Evolutionary conservation across 1,140 invertebrate species (phyloP), one percentile per base, ranked within the genome.

Genomic region (Paraescarpia echinospica): DNA sequence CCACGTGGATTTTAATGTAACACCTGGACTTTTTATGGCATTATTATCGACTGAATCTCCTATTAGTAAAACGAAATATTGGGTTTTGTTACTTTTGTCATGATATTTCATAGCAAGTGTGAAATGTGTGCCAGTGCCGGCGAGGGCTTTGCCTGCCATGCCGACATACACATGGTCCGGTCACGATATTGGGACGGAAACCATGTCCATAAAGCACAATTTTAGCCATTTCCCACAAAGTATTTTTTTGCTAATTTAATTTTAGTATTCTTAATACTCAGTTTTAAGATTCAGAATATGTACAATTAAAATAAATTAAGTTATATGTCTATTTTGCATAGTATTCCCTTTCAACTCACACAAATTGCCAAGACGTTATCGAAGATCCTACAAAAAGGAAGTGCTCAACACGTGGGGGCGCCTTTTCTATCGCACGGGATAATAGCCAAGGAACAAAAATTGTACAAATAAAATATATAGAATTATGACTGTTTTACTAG

Each of bases 391-490:
- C 59, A 41, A 90, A 90, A 90, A 90, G 90, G 90, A 90, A 90
- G 90, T 90, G 35, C 34, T 34, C 35, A 34, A 22, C 35, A 41
- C 35, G 90, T 90, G 90, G 90, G 90, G 90, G 34, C 90, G 5
- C 90, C 33, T 41, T 34, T 90, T 34, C 90, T 33, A 34, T 22
- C 6, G 90, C 90, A 90, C 90, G 90, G 90, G 34, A 90, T 90
- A 31, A 77, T 77, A 77, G 59, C 59, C 22, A 77, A 77, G 1
- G 59, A 77, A 77, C 59, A 27, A 77, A 77, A 12, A 77, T 77
- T 22, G 4, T 77, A 77, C 27, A 27, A 77, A 12, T 77, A 18
- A 77, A 31, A 77, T 77, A 77, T 22, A 77, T 77, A 27, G 8
- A 77, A 77, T 27, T 31, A 2, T 77, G 8, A 22, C 8, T 31